These are phyloP conservation scores for Crax fasciolata DNA, from an alignment of 2,797 vertebrate species.

Conservation along the genomic window DNA sequence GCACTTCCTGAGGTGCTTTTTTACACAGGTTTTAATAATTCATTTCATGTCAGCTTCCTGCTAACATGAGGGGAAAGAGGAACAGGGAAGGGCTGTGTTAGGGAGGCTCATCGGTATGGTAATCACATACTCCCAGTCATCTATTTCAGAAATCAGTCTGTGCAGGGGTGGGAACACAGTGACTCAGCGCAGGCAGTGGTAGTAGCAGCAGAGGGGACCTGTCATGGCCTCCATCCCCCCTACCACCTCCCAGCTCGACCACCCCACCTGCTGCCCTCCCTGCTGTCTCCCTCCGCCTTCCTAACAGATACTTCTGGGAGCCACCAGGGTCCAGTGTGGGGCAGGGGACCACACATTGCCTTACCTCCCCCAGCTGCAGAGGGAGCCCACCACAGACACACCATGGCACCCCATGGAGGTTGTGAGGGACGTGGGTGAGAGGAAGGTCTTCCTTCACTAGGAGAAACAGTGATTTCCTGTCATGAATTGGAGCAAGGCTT, in stretches of 20 bases:
- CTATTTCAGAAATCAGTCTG: neutral
- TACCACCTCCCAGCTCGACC: fast-evolving
- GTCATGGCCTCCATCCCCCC: fast-evolving
- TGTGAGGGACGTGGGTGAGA: fast-evolving
- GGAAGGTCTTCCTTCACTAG: neutral
- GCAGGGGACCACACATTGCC: fast-evolving
- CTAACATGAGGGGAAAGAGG: neutral
- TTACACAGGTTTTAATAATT: neutral
- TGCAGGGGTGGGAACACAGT: neutral
- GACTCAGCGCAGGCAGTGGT: neutral
- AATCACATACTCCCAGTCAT: neutral
- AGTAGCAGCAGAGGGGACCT: neutral
- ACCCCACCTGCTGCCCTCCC: fast-evolving
- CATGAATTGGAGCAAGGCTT: neutral
- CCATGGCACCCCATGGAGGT: fast-evolving
- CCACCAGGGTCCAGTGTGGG: neutral
- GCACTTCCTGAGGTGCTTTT: neutral
- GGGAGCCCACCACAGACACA: neutral
- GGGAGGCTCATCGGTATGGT: neutral
- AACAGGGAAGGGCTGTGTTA: neutral
- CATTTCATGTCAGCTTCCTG: neutral
- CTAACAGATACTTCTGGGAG: neutral
- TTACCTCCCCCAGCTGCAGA: neutral
- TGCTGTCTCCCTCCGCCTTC: neutral
- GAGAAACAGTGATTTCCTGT: neutral